Percentiles rank a stretch among this genome's conserved stretches.
These are phyloP conservation scores for Melikaiella ostensackeni DNA, from an alignment of 2,888 invertebrate species.

Conservation along the genomic window DNA sequence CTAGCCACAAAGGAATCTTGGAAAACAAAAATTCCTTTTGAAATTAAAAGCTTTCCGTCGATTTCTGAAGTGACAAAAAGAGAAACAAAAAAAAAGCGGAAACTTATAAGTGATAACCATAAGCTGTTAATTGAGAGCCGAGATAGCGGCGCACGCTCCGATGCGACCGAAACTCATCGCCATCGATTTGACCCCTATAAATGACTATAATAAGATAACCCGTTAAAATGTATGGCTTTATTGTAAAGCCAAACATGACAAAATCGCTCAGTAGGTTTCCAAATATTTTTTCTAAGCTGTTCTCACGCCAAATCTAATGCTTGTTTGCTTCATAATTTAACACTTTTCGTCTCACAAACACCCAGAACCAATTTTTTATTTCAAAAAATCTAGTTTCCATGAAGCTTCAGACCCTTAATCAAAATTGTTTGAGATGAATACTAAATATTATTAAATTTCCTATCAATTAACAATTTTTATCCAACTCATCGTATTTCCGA, in stretches of 20 bases:
- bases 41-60: neutral
- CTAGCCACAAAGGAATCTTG: too few species aligned
- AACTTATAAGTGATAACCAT: conserved; percentile 73
- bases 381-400: too few species aligned
- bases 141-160: conserved; percentile 66
- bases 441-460: too few species aligned
- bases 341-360: neutral
- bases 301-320: conserved; percentile 1
- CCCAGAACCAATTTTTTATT: neutral
- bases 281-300: neutral
- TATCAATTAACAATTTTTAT: too few species aligned
- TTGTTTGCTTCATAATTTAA: conserved; percentile 20
- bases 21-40: neutral
- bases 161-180: conserved; percentile 47
- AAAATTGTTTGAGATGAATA: too few species aligned
- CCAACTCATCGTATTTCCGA: too few species aligned
- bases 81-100: conserved; percentile 69
- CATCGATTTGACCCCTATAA: conserved; percentile 49
- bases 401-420: too few species aligned
- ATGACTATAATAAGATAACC: conserved; percentile 48
- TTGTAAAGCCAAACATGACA: conserved; percentile 36
- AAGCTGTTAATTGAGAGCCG: conserved; percentile 74
- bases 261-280: conserved; percentile 22
- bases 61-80: neutral
- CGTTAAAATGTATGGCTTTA: conserved; percentile 38